These are phyloP conservation scores for Enteromius treurensis DNA, from an alignment of 2,797 vertebrate genomes.

Conservation along the genomic window DNA sequence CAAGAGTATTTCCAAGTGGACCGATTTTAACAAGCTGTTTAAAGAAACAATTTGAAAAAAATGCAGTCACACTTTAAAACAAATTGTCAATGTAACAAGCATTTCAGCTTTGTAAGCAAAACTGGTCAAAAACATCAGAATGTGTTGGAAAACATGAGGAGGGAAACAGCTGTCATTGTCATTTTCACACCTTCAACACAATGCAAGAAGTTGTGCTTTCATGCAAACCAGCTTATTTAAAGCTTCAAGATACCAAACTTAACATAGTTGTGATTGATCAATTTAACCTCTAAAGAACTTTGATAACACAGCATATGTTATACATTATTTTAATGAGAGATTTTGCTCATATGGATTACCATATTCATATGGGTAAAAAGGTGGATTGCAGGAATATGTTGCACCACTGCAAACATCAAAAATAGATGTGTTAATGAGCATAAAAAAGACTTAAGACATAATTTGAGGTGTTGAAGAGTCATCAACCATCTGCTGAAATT, in stretches of 20 bases:
- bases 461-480: conserved; percentile 36
- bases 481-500: conserved; percentile 35
- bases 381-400: conserved; percentile 45
- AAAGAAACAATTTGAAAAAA: background rate
- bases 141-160: background rate
- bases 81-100: background rate
- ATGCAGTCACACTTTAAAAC: background rate
- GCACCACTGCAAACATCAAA: conserved; percentile 36
- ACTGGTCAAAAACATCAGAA: background rate
- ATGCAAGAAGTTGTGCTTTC: background rate
- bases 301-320: background rate
- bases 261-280: background rate
- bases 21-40: background rate
- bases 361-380: conserved; percentile 19
- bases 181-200: conserved; percentile 18
- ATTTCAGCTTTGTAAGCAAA: background rate
- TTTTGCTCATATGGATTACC: background rate
- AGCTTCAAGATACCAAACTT: background rate
- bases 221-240: background rate
- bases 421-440: conserved; percentile 59
- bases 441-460: conserved; percentile 42
- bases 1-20: background rate
- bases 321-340: background rate
- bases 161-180: conserved; percentile 7
- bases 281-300: background rate